Base-by-base conservation (phyloP, 2,113 vertebrate species). In the Siphamia tubifer region DNA sequence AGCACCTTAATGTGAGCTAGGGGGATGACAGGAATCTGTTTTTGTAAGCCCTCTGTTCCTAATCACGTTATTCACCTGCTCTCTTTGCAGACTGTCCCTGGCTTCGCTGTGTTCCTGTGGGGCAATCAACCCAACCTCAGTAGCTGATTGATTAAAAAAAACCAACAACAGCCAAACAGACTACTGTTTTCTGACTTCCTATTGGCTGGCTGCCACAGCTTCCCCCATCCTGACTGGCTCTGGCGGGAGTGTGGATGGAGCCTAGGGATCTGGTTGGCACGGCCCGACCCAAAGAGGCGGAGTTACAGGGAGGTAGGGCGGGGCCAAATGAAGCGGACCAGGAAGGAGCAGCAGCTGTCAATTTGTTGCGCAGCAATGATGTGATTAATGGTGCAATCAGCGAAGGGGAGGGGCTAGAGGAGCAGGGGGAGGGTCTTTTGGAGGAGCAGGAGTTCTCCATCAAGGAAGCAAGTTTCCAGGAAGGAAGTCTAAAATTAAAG, bases 401-500 rank as follows among this genome's bases (percentile, higher is more conserved):
- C 0, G 97, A 94, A 0, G 94, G 94, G 84, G 97, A 98, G 0
- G 95, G 93, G 67, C 72, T 96, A 83, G 97, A 98, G 71, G 89
- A 91, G 17, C 93, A 92, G 0, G 94, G 93, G 84, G 96, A 97
- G 0, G 94, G 94, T 68, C 82, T 97, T 74, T 78, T 91, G 85
- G 96, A 99, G 76, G 96, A 99, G 42, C 96, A 99, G 89, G 98
- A 99, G 49, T 99, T 99, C 93, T 99, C 98, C 78, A 99, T 99
- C 90, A 99, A 99, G 87, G 98, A 99, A 84, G 97, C 98, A 2
- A 99, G 96, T 88, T 99, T 99, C 86, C 95, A 96, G 0, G 97
- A 99, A 82, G 98, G 98, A 76, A 99, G 98, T 84, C 93, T 99
- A 79, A 99, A 99, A 82, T 82, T 99, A 72, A 99, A 99, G 92